phyloP scores from a whole-genome alignment of 2,888 invertebrate species.

The Patella pellucida region DNA sequence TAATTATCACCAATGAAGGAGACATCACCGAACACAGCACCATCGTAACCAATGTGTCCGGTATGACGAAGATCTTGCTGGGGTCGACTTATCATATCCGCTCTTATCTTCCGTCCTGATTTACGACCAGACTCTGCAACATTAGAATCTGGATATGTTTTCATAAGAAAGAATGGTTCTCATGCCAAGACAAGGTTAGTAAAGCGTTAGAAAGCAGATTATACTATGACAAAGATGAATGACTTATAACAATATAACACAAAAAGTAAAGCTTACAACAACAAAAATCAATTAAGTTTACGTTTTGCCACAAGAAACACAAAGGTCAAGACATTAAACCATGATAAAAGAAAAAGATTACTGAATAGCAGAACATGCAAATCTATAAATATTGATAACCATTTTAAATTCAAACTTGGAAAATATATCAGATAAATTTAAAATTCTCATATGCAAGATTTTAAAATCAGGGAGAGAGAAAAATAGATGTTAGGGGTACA shows the following conservation, averaged over 20 bases:
- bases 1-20: conserved; percentile 77
- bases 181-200: background rate
- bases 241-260: background rate
- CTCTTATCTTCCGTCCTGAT: conserved; percentile 78
- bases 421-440: too few species aligned
- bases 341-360: too few species aligned
- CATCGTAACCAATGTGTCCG: conserved; percentile 95
- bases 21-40: conserved; percentile 96
- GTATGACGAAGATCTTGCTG: conserved; percentile 98
- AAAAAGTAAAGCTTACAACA: too few species aligned
- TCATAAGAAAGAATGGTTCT: background rate
- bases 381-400: too few species aligned
- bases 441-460: too few species aligned
- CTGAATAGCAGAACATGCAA: too few species aligned
- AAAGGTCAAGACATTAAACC: too few species aligned
- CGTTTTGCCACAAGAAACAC: too few species aligned
- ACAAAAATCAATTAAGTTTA: too few species aligned
- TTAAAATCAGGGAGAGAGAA: too few species aligned
- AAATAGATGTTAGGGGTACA: too few species aligned
- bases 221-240: conserved; percentile 1
- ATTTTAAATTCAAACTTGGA: too few species aligned
- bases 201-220: background rate
- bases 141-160: background rate
- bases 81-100: conserved; percentile 94
- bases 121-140: conserved; percentile 58